These are phyloP conservation scores for Scelioninae gen. 2 DNA, from an alignment of 2,888 invertebrate species.

Conservation along the genomic window DNA sequence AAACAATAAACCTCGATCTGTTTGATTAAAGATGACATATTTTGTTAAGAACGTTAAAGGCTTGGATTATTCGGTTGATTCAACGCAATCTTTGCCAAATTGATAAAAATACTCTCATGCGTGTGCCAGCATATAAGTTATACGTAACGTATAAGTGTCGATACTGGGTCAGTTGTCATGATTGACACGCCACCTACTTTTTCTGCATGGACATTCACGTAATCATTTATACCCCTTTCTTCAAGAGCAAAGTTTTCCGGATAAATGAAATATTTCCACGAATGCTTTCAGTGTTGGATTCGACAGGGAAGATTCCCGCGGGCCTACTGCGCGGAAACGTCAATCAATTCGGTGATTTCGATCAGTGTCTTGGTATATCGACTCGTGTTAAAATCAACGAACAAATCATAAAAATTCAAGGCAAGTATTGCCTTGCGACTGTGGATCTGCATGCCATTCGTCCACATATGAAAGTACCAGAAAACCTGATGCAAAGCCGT, in stretches of 20 bases:
- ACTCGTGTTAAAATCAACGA: constrained; percentile 80
- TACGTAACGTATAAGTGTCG: too few relatives aligned
- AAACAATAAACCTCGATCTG: too few relatives aligned
- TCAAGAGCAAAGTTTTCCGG: neutral
- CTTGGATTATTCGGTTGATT: too few relatives aligned
- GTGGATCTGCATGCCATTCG: constrained; percentile 80
- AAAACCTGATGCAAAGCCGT: constrained; percentile 81
- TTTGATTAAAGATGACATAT: too few relatives aligned
- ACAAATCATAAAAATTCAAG: constrained; percentile 80
- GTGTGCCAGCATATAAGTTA: too few relatives aligned
- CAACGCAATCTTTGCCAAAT: too few relatives aligned
- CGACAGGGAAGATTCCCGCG: constrained; percentile 83
- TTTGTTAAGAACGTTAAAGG: too few relatives aligned
- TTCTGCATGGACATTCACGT: too few relatives aligned
- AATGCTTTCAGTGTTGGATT: constrained; percentile 80
- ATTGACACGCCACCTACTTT: too few relatives aligned
- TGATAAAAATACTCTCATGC: too few relatives aligned
- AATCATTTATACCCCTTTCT: too few relatives aligned
- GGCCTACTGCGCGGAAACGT: constrained; percentile 83
- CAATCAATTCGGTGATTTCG: constrained; percentile 84
- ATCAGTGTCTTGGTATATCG: constrained; percentile 79
- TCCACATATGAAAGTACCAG: constrained; percentile 79
- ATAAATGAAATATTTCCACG: constrained; percentile 2
- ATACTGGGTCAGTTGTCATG: too few relatives aligned
- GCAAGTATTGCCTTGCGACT: constrained; percentile 83